Evolutionary conservation across 1,140 invertebrate species (phyloP).

Genomic region (Drosophila chauvacae): DNA sequence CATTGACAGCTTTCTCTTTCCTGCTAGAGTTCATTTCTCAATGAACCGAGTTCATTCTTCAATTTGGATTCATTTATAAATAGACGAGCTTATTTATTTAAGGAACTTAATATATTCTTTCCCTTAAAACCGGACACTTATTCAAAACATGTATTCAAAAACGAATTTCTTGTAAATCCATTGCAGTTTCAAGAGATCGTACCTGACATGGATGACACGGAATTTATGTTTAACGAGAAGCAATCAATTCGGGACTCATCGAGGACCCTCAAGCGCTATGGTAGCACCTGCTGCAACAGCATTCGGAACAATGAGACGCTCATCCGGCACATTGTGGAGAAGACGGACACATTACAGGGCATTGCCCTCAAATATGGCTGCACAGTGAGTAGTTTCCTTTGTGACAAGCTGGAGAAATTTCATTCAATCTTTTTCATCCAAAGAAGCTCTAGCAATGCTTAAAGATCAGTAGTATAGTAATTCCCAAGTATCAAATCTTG

Average conservation of each 20-base stretch:
- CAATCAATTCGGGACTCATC: conserved; percentile 93
- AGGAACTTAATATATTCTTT: background rate
- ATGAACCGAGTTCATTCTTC: background rate
- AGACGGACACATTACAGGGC: conserved; percentile 95
- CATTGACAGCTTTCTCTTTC: background rate
- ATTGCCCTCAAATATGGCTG: conserved; percentile 96
- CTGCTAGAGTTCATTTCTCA: background rate
- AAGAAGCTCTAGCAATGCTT: background rate
- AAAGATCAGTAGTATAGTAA: background rate
- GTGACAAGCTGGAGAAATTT: background rate
- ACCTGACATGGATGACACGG: conserved; percentile 87
- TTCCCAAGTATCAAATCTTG: too few relatives aligned
- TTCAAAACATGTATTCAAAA: background rate
- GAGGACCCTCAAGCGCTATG: conserved; percentile 94
- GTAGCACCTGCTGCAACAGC: conserved; percentile 90
- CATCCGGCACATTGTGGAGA: conserved; percentile 91
- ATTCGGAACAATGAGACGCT: conserved; percentile 88
- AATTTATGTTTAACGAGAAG: conserved; percentile 92
- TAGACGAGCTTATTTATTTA: background rate
- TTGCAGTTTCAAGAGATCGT: conserved; percentile 84
- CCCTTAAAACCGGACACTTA: background rate
- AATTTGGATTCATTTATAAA: background rate
- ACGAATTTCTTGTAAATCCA: background rate
- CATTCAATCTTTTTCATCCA: background rate
- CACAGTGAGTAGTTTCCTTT: conserved; percentile 89